Percentiles rank a stretch among this genome's conserved stretches.
These are phyloP conservation scores for Leptobrachium ailaonicum DNA, from an alignment of 2,113 vertebrate species.

Conservation along the genomic window DNA sequence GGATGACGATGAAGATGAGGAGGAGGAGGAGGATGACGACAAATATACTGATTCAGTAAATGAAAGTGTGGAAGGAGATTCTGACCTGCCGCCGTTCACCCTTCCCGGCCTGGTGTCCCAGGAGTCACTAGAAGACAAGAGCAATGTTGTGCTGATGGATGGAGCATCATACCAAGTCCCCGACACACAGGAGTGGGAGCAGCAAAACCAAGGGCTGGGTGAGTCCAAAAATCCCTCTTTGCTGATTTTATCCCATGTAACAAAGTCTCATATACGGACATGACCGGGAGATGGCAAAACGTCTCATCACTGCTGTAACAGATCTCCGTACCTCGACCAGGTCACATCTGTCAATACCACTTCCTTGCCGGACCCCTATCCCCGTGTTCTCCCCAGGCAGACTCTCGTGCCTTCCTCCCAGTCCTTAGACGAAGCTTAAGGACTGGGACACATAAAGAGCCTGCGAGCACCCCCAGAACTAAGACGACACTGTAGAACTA, in stretches of 20 bases:
- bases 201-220: constrained; percentile 93
- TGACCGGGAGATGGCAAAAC: too few species aligned
- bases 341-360: too few species aligned
- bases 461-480: too few species aligned
- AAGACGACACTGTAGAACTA: too few species aligned
- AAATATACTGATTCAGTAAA: constrained; percentile 78
- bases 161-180: constrained; percentile 76
- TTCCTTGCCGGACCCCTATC: too few species aligned
- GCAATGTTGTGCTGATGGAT: constrained; percentile 59
- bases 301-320: too few species aligned
- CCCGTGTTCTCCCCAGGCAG: too few species aligned
- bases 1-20: constrained; percentile 79
- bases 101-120: constrained; percentile 76
- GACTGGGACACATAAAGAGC: too few species aligned
- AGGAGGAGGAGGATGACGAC: constrained; percentile 83
- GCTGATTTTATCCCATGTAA: neutral
- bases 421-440: too few species aligned
- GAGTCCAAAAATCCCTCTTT: constrained; percentile 54
- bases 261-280: too few species aligned
- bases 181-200: constrained; percentile 86
- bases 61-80: constrained; percentile 81
- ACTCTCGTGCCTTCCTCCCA: too few species aligned
- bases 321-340: too few species aligned
- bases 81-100: constrained; percentile 68
- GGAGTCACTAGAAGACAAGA: constrained; percentile 66